Evolutionary conservation across 2,888 invertebrate genomes (phyloP).

Genomic region (Linhomoeus sp.): DNA sequence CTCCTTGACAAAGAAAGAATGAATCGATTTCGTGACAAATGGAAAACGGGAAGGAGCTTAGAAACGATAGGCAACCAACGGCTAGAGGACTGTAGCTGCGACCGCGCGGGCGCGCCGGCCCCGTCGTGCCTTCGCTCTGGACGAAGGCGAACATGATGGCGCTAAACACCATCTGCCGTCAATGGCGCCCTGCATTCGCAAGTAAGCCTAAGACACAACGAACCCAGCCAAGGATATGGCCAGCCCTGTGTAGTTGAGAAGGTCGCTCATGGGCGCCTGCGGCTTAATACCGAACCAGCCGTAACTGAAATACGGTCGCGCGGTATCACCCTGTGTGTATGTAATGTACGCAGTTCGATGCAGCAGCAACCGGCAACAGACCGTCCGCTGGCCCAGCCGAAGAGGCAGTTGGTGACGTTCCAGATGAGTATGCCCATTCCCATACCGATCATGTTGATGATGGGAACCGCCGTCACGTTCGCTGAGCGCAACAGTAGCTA

Average conservation of each 20-base stretch:
- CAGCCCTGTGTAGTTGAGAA: constrained; percentile 27
- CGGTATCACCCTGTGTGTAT: too few relatives aligned
- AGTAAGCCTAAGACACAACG: constrained; percentile 2
- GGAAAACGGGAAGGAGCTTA: too few relatives aligned
- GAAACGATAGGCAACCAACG: too few relatives aligned
- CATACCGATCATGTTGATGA: constrained; percentile 33
- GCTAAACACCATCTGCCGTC: not conserved
- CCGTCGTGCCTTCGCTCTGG: not conserved
- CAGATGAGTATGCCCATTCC: constrained; percentile 34
- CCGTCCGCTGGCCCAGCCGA: constrained; percentile 33
- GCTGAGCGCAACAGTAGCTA: constrained; percentile 34
- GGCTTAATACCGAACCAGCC: constrained; percentile 27
- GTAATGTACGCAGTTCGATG: too few relatives aligned
- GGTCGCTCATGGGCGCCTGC: constrained; percentile 17
- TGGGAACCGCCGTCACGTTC: constrained; percentile 33
- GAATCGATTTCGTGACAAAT: too few relatives aligned
- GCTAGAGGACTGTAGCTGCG: too few relatives aligned
- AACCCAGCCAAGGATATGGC: constrained; percentile 24
- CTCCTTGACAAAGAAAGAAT: not conserved
- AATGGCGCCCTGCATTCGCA: not conserved
- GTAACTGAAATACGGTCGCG: constrained; percentile 29
- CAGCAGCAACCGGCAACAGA: constrained; percentile 10
- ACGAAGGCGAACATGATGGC: constrained; percentile 5
- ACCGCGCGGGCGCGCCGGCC: too few relatives aligned
- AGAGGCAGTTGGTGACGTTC: constrained; percentile 32